Base-by-base conservation (phyloP, 2,888 invertebrate species). In the Trachelus troglodyta region DNA sequence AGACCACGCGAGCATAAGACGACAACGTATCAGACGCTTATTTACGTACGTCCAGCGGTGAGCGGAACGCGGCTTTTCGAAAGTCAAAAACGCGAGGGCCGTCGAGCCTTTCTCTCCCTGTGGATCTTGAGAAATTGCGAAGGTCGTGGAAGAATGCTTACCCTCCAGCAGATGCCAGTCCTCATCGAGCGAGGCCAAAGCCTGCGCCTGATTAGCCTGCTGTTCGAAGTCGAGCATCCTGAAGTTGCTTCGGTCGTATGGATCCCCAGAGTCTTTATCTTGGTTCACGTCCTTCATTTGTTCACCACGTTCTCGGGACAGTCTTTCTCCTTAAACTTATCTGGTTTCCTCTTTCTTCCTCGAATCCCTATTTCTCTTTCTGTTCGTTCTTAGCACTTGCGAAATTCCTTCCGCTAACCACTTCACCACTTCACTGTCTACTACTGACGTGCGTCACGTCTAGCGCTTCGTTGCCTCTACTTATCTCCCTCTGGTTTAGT, bases 81-180 rank as follows among this genome's bases (percentile, higher is more conserved):
- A 56, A 56, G 56, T 56, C 56, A 56, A 56, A 56, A 56, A 56
- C 56, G 56, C 56, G 56, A 56, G 56, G 56, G 23, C 56, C 23
- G 56, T 56, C 56, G 56, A 56, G 56, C 56, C 56, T 56, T 56
- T 56, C 56, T 56, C 56, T 56, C 56, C 56, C 56, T 23, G 56
- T 56, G 56, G 56, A 56, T 75, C 34, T 74, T 35, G 69, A 77
- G 83, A 82, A 84, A 86, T 85, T 85, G 83, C 83, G 84, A 87
- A 88, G 87, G 87, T 87, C 88, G 84, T 87, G 56, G 23, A 56
- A 56, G 56, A 56, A 82, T 79, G 78, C 88, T 89, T 83, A 89
- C 88, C 89, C 87, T 87, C 87, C 81, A 89, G 87, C 86, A 89
- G 86, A 85, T 89, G 88, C 87, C 87, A 88, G 85, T 88, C 86